These are phyloP conservation scores for Antitype chi DNA, from an alignment of 2,888 invertebrate genomes.

Conservation along the genomic window DNA sequence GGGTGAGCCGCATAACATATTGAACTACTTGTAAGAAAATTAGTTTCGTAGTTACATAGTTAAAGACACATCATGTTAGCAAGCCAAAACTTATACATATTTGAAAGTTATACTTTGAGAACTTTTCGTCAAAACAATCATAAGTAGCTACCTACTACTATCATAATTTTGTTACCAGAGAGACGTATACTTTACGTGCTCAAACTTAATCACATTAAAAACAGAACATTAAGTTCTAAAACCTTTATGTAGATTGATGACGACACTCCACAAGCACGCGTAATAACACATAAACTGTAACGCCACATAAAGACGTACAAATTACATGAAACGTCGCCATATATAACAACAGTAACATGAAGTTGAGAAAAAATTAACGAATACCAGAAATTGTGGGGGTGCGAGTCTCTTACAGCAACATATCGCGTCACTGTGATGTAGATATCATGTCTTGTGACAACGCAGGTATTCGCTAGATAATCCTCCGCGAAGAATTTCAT, in stretches of 20 bases:
- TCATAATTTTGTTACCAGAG: slow-evolving; percentile 16
- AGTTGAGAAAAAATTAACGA: slow-evolving; percentile 59
- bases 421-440: slow-evolving; percentile 64
- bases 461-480: slow-evolving; percentile 76
- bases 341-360: slow-evolving; percentile 37
- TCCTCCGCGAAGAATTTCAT: slow-evolving; percentile 84
- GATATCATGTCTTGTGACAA: slow-evolving; percentile 67
- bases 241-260: slow-evolving; percentile 47
- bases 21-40: slow-evolving; percentile 46
- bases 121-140: slow-evolving; percentile 29
- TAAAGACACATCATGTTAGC: slow-evolving; percentile 25
- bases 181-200: slow-evolving; percentile 9
- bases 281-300: slow-evolving; percentile 54
- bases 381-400: slow-evolving; percentile 56
- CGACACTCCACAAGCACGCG: slow-evolving; percentile 50
- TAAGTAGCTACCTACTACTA: slow-evolving; percentile 10
- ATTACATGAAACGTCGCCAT: slow-evolving; percentile 35
- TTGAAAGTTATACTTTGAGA: slow-evolving; percentile 35
- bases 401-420: slow-evolving; percentile 47
- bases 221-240: slow-evolving; percentile 50
- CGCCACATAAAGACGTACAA: slow-evolving; percentile 42
- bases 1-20: slow-evolving; percentile 37
- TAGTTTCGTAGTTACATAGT: slow-evolving; percentile 46
- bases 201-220: slow-evolving; percentile 42
- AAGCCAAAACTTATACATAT: slow-evolving; percentile 41